A percentile compares a stretch with the other conserved stretches of the same genome.
Evolutionary conservation across 2,797 vertebrate species (phyloP).

Genomic region (Sphaeramia orbicularis): DNA sequence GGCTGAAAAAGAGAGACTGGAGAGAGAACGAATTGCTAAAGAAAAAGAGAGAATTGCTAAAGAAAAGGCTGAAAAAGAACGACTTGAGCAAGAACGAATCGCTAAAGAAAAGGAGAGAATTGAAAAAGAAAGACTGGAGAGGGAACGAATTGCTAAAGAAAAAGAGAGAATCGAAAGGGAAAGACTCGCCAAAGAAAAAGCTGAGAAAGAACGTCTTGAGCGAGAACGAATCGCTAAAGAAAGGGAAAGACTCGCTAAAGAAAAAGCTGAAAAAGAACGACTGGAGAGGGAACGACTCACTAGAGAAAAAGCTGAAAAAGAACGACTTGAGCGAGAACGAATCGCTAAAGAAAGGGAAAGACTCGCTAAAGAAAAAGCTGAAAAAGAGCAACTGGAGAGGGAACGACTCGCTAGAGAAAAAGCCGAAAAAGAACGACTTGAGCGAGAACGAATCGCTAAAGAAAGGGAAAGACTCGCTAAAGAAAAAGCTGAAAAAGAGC

Average conservation of each 20-base stretch:
- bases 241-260: background rate
- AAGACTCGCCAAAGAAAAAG: constrained; percentile 11
- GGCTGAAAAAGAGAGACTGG: constrained; percentile 53
- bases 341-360: constrained; percentile 13
- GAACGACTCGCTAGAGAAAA: constrained; percentile 12
- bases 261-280: constrained; percentile 20
- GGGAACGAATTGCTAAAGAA: fast-evolving
- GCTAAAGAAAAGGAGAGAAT: background rate
- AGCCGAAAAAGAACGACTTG: constrained; percentile 4
- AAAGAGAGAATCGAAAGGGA: constrained; percentile 19
- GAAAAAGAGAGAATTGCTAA: constrained; percentile 10
- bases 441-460: background rate
- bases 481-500: constrained; percentile 31
- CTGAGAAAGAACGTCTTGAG: constrained; percentile 23
- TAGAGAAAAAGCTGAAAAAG: constrained; percentile 10
- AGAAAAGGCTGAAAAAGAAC: constrained; percentile 18
- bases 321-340: background rate
- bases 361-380: constrained; percentile 8
- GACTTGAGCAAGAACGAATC: background rate
- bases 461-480: constrained; percentile 22
- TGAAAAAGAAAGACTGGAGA: constrained; percentile 2
- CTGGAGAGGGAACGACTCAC: background rate
- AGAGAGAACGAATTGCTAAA: constrained; percentile 16
- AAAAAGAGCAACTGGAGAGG: constrained; percentile 1
- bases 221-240: constrained; percentile 26